Conservation (phyloP, 2,113 vertebrate species). For the Lophura nycthemera region DNA sequence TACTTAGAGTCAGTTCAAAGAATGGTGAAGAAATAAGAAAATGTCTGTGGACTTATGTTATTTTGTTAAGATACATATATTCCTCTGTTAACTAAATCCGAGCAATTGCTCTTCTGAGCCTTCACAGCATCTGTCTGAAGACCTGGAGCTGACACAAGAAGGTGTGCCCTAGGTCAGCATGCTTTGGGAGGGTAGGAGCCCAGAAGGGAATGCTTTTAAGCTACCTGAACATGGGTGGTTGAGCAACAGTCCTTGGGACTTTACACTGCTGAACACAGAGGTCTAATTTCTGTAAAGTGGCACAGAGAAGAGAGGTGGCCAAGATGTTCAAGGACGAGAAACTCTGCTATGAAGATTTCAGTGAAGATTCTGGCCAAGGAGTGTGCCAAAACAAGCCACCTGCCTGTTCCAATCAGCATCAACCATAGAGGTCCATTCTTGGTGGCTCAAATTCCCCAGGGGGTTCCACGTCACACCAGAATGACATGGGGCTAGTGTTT, state of each 20-base stretch:
- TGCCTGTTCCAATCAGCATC: not conserved
- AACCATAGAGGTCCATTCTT: not conserved
- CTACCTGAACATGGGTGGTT: not conserved
- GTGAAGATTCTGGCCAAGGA: not conserved
- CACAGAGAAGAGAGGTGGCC: not conserved
- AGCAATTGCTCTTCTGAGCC: not conserved
- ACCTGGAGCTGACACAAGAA: not conserved
- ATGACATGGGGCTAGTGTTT: not conserved
- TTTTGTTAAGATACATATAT: not conserved
- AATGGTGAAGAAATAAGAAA: not conserved
- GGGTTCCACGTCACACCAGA: not conserved
- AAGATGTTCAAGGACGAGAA: not conserved
- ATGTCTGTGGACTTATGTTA: not conserved
- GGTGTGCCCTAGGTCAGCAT: not conserved
- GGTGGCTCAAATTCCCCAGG: not conserved
- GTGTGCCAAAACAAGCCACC: not conserved
- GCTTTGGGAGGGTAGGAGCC: not conserved
- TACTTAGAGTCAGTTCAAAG: not conserved
- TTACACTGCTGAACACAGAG: not conserved
- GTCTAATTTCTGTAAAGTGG: not conserved
- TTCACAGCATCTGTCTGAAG: not conserved
- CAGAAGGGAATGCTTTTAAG: not conserved
- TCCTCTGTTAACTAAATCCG: not conserved
- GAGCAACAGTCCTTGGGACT: not conserved
- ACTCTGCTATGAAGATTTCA: not conserved